Conservation (phyloP, 92 coral and sea anemone genomes). For the Pocillopora grandis region DNA sequence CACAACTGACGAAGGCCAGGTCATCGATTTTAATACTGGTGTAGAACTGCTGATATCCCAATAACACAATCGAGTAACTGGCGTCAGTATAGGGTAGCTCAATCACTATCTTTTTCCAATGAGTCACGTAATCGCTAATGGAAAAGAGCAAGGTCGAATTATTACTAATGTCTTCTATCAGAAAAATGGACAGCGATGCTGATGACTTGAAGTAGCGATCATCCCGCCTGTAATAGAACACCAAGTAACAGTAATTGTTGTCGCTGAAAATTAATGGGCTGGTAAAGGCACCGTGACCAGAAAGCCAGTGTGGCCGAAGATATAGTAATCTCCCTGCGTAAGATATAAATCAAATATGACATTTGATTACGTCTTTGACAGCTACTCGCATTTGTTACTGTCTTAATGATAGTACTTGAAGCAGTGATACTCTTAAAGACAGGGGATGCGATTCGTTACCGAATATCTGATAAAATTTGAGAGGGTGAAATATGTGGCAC, state of each 20-base stretch:
- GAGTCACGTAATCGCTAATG: not conserved
- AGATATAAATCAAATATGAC: too few relatives aligned
- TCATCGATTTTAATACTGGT: not conserved
- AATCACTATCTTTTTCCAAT: slow-evolving; percentile 17
- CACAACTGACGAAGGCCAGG: slow-evolving; percentile 2
- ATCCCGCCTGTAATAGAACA: not conserved
- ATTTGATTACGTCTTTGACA: too few relatives aligned
- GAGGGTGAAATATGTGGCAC: too few relatives aligned
- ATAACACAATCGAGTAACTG: not conserved
- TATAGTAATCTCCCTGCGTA: not conserved
- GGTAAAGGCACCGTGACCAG: slow-evolving; percentile 3
- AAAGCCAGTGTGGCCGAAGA: not conserved
- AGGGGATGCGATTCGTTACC: too few relatives aligned
- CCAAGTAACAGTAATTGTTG: slow-evolving; percentile 28
- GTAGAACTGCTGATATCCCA: not conserved
- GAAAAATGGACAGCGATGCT: slow-evolving; percentile 10
- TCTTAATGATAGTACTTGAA: accelerated
- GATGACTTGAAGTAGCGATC: not conserved
- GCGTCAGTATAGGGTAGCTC: not conserved
- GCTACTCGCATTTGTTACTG: not conserved
- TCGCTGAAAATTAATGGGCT: slow-evolving; percentile 12
- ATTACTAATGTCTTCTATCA: slow-evolving; percentile 6
- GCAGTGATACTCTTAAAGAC: too few relatives aligned
- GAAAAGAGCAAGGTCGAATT: not conserved
- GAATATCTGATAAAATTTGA: too few relatives aligned